Percentiles rank a stretch among this genome's conserved stretches.
phyloP scores from a whole-genome alignment of 2,113 vertebrate species.

The Prionailurus bengalensis region DNA sequence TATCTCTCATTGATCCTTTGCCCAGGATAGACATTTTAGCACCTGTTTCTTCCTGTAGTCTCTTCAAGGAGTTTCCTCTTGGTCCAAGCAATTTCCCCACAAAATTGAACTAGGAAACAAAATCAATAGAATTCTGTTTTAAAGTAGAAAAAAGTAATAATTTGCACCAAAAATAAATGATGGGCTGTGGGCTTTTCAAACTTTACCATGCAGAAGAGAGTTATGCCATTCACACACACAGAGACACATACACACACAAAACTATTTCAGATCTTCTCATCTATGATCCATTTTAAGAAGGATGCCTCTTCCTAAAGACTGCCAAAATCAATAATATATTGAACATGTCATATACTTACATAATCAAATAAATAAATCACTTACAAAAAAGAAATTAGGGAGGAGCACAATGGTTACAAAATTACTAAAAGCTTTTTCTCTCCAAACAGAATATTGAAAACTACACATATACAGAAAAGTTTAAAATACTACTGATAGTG shows the following conservation, averaged over 20 bases:
- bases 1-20: conserved; percentile 99
- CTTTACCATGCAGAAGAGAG: not conserved
- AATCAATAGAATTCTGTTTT: conserved; percentile 75
- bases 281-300: not conserved
- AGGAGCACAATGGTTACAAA: not conserved
- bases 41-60: conserved; percentile 99
- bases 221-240: not conserved
- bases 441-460: not conserved
- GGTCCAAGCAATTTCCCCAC: conserved; percentile 99
- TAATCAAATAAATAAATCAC: not conserved
- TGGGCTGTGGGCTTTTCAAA: not conserved
- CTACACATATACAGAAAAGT: not conserved
- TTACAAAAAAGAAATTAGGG: not conserved
- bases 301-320: not conserved
- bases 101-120: conserved; percentile 97
- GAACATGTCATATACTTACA: not conserved
- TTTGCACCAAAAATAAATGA: conserved; percentile 30
- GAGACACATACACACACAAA: not conserved
- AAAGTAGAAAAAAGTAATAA: conserved; percentile 30
- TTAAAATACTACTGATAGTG: not conserved
- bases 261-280: not conserved
- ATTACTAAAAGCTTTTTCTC: not conserved
- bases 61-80: conserved; percentile 99
- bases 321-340: not conserved
- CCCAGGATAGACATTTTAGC: conserved; percentile 99